phyloP scores from a whole-genome alignment of 1,140 invertebrate genomes.

The Cydia splendana region DNA sequence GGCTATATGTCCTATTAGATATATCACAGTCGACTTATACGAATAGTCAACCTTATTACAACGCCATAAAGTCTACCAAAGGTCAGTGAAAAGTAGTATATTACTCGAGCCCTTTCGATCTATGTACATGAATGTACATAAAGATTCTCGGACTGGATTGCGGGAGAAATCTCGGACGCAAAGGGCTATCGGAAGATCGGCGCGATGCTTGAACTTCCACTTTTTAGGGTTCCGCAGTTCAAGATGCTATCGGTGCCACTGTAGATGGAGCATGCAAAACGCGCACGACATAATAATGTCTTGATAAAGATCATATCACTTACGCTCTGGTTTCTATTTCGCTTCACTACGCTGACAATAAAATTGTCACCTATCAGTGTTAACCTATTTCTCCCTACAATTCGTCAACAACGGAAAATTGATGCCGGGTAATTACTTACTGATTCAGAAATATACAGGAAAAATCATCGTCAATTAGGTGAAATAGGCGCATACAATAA shows the following conservation, averaged over 20 bases:
- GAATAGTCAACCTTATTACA: background rate
- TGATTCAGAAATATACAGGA: too few species aligned
- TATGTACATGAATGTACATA: conserved; percentile 17
- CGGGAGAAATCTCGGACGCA: conserved; percentile 18
- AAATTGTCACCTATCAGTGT: too few species aligned
- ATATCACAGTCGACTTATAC: background rate
- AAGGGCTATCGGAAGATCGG: conserved; percentile 26
- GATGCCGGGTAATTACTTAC: too few species aligned
- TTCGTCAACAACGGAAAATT: too few species aligned
- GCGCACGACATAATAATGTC: too few species aligned
- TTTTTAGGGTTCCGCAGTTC: background rate
- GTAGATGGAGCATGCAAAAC: background rate
- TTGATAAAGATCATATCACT: too few species aligned
- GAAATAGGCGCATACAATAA: too few species aligned
- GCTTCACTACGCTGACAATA: too few species aligned
- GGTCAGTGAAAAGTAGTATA: background rate
- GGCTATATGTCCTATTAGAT: background rate
- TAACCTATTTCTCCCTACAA: too few species aligned
- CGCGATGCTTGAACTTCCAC: conserved; percentile 14
- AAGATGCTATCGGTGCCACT: background rate
- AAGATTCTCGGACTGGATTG: conserved; percentile 26
- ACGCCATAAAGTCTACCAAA: background rate
- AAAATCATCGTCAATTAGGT: too few species aligned
- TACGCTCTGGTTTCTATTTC: too few species aligned
- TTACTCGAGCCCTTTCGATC: background rate